Evolutionary conservation across 2,113 vertebrate genomes (phyloP).

Genomic region (Anseranas semipalmata): DNA sequence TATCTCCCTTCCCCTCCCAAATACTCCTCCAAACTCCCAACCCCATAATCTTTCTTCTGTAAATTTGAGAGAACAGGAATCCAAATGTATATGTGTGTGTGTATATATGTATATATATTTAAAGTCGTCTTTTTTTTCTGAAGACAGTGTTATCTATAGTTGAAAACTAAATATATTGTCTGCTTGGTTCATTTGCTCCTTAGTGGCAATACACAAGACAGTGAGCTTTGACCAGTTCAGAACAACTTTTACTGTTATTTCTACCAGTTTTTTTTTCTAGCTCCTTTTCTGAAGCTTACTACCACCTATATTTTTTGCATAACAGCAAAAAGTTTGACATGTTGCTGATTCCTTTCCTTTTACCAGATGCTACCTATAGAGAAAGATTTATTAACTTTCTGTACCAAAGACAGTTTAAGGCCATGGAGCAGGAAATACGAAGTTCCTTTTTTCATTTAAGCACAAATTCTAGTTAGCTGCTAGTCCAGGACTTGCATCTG

Average conservation of each 20-base stretch:
- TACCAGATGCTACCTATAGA: background rate
- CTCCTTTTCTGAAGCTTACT: background rate
- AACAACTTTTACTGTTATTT: background rate
- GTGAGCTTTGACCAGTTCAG: background rate
- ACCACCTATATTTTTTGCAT: background rate
- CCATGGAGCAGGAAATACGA: background rate
- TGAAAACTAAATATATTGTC: background rate
- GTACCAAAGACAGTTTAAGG: background rate
- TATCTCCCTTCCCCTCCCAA: background rate
- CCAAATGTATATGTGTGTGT: too few relatives aligned
- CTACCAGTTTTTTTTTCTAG: background rate
- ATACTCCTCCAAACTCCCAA: background rate
- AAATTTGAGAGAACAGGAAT: background rate
- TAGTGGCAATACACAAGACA: background rate
- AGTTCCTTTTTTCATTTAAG: background rate
- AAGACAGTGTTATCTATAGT: background rate
- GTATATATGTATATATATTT: too few relatives aligned
- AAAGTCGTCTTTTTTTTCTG: background rate
- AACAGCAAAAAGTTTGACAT: background rate
- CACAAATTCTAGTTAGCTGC: background rate
- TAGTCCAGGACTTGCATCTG: background rate
- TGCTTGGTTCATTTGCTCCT: background rate
- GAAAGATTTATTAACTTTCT: background rate
- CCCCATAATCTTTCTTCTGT: background rate
- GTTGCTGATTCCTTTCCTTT: background rate